A percentile compares a stretch with the other conserved stretches of the same genome.
Conservation (phyloP, 1,140 invertebrate species). For the Drosophila rufa region DNA sequence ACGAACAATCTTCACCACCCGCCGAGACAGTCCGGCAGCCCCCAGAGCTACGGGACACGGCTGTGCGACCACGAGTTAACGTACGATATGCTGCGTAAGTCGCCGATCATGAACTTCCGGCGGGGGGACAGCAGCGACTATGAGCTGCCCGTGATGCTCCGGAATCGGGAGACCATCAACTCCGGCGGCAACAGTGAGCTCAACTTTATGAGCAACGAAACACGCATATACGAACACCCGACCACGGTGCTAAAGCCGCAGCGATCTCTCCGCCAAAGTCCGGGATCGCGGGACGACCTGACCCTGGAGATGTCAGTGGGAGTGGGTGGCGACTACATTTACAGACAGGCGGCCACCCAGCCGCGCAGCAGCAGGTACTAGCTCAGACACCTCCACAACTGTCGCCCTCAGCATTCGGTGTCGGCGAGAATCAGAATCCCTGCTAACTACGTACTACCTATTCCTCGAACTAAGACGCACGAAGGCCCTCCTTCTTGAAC, state of each 20-base stretch:
- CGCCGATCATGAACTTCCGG: constrained; percentile 77
- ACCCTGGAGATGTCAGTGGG: constrained; percentile 57
- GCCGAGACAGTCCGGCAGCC: constrained; percentile 66
- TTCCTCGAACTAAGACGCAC: constrained; percentile 25
- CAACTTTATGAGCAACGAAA: constrained; percentile 82
- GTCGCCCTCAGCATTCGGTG: constrained; percentile 4
- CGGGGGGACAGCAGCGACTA: constrained; percentile 74
- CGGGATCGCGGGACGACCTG: constrained; percentile 63
- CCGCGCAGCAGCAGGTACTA: constrained; percentile 78
- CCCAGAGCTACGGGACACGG: constrained; percentile 79
- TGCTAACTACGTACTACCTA: constrained; percentile 25
- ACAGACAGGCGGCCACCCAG: constrained; percentile 47
- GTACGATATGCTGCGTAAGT: constrained; percentile 76
- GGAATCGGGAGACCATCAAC: constrained; percentile 78
- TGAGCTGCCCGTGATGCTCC: constrained; percentile 58
- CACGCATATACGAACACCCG: constrained; percentile 77
- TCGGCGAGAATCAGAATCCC: constrained; percentile 1
- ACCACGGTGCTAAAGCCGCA: constrained; percentile 70
- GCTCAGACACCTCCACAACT: constrained; percentile 10
- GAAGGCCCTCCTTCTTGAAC: constrained; percentile 4
- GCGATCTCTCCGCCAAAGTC: constrained; percentile 53
- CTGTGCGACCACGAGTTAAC: constrained; percentile 83
- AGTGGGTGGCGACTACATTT: constrained; percentile 66
- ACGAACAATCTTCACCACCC: constrained; percentile 68
- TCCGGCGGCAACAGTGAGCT: constrained; percentile 80